Base-by-base conservation (phyloP, 2,797 vertebrate species). In the Euthynnus affinis region DNA sequence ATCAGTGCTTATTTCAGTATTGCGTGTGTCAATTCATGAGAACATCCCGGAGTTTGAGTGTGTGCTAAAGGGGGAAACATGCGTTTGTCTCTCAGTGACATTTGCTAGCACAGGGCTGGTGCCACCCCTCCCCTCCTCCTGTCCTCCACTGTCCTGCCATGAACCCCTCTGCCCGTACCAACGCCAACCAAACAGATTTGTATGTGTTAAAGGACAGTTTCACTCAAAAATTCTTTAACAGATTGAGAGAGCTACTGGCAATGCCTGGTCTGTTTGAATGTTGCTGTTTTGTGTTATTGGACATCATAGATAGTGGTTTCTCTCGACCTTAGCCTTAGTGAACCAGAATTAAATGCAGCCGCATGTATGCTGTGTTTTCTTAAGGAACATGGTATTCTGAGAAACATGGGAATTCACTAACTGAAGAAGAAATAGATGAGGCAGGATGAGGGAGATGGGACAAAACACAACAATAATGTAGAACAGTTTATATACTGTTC, bases 71-170 rank as follows among this genome's bases (percentile, higher is more conserved):
- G 52, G 65, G 34, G n/a, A 51, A 78, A 78, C 80, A 65, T 55
- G 29, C 56, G 52, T 82, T 82, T 87, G 64, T 84, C 15, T 49
- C 74, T 83, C 63, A 34, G 53, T 85, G 80, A 78, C 74, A 87
- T 80, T 86, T 80, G 58, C 65, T 46, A 51, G 64, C 46, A 59
- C 23, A 58, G 29, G 48, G 55, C 55, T 69, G 71, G 76, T 59
- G 75, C 60, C 69, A 76, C 60, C 57, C 59, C 66, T 57, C 69
- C 74, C 67, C 23, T 71, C 3, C 20, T 23, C 18, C 46, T 17
- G 13, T 51, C 58, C 71, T 52, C 34, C 55, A 23, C 70, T 85
- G 84, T 85, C 87, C 79, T 85, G 74, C 83, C 18, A 64, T 87
- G 87, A 88, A 84, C 86, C 63, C 71, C 42, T 68, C 58, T 27